Conservation (phyloP, 2,797 vertebrate species). For the Hemibagrus guttatus region DNA sequence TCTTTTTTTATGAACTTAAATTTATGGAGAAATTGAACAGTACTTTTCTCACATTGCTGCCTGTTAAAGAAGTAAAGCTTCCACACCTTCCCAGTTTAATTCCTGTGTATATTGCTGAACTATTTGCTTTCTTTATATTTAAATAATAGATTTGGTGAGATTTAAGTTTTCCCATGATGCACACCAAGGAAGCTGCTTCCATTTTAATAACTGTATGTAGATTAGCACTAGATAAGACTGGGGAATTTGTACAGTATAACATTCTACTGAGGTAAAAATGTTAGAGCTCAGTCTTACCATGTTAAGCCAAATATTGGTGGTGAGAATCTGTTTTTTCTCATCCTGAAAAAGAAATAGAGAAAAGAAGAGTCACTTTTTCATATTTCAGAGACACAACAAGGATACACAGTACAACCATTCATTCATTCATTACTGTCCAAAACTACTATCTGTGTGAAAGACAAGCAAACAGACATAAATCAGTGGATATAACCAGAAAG, state of each 20-base stretch:
- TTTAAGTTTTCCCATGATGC: not conserved
- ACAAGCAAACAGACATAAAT: not conserved
- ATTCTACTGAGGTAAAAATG: not conserved
- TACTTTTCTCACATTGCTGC: not conserved
- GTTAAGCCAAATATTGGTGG: constrained; percentile 79
- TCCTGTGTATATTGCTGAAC: not conserved
- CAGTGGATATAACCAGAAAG: not conserved
- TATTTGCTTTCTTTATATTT: too few species aligned
- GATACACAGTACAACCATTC: not conserved
- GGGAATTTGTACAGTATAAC: not conserved
- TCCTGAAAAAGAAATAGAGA: constrained; percentile 67
- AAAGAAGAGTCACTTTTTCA: not conserved
- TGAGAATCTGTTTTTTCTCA: constrained; percentile 83
- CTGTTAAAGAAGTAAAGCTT: not conserved
- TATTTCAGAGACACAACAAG: constrained; percentile 3
- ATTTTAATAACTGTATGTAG: not conserved
- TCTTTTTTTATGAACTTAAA: not conserved
- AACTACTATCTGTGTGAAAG: not conserved
- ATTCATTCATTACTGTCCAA: not conserved
- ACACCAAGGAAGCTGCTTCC: not conserved
- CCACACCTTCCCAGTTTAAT: not conserved
- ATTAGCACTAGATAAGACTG: not conserved
- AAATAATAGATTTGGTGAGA: too few species aligned
- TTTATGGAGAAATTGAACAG: not conserved
- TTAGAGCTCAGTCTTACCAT: constrained; percentile 72